A percentile compares a stretch with the other conserved stretches of the same genome.
Conservation (phyloP, 92 coral and sea anemone genomes). For the Metridium senile region DNA sequence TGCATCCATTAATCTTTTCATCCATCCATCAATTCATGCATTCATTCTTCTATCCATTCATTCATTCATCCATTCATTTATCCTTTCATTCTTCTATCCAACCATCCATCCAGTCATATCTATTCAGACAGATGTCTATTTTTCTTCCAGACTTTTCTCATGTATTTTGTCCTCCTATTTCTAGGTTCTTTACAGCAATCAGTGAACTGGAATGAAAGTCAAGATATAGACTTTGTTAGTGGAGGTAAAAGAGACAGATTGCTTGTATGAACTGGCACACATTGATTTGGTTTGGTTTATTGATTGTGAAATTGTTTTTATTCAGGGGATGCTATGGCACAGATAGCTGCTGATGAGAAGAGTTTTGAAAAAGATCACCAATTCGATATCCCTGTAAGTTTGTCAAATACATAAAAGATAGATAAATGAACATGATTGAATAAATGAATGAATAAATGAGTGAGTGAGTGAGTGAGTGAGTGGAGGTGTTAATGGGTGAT, state of each 20-base stretch:
- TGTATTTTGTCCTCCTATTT: background rate
- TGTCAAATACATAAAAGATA: no score
- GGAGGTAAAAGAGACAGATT: slow-evolving; percentile 20
- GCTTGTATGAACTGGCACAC: background rate
- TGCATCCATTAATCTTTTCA: no score
- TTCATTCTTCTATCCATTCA: no score
- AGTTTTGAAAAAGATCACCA: slow-evolving; percentile 75
- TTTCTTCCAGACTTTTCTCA: background rate
- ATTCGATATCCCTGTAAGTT: slow-evolving; percentile 77
- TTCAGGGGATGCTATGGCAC: slow-evolving; percentile 74
- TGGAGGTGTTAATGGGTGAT: background rate
- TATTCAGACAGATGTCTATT: no score
- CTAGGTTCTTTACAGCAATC: slow-evolving; percentile 8
- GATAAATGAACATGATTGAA: no score
- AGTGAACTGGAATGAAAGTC: slow-evolving; percentile 6
- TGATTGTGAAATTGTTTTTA: slow-evolving; percentile 5
- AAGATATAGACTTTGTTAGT: slow-evolving; percentile 1
- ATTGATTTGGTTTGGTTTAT: background rate
- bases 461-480: no score
- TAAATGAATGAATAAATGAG: no score
- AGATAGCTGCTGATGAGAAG: slow-evolving; percentile 83
- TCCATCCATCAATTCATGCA: background rate
- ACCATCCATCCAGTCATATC: background rate
- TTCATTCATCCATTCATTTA: no score
- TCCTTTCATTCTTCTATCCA: no score